A percentile compares a stretch with the other conserved stretches of the same genome.
phyloP scores from a whole-genome alignment of 2,888 invertebrate species.

The Malthinus flaveolus region DNA sequence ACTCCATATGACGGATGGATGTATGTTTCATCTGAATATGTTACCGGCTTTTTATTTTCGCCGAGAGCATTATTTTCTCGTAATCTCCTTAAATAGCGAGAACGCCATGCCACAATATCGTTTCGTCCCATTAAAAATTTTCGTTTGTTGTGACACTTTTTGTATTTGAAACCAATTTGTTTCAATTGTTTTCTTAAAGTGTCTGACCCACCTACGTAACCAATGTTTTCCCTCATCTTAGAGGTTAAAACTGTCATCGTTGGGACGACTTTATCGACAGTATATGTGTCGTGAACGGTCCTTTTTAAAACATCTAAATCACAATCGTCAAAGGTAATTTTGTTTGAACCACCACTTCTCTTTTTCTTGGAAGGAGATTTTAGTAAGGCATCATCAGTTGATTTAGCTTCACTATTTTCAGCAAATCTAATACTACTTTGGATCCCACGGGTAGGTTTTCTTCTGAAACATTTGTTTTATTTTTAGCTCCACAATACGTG shows the following conservation, averaged over 20 bases:
- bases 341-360: too few species aligned
- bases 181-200: neutral
- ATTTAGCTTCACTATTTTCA: constrained; percentile 2
- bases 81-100: constrained; percentile 1
- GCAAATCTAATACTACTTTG: constrained; percentile 30
- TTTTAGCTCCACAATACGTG: constrained; percentile 33
- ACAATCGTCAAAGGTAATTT: too few species aligned
- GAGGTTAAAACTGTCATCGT: too few species aligned
- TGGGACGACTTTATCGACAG: too few species aligned
- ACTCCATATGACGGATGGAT: constrained; percentile 11
- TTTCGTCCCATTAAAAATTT: constrained; percentile 2
- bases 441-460: constrained; percentile 24
- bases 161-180: constrained; percentile 1
- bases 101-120: constrained; percentile 6
- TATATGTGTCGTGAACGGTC: too few species aligned
- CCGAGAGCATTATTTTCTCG: constrained; percentile 2
- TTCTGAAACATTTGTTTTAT: neutral
- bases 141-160: neutral
- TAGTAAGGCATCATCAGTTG: too few species aligned
- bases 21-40: constrained; percentile 12
- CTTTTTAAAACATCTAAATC: too few species aligned
- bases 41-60: constrained; percentile 8
- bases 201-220: neutral
- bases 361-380: too few species aligned
- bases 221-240: constrained; percentile 3